These are phyloP conservation scores for Vesta saturnalis DNA, from an alignment of 2,888 invertebrate genomes.

Conservation along the genomic window DNA sequence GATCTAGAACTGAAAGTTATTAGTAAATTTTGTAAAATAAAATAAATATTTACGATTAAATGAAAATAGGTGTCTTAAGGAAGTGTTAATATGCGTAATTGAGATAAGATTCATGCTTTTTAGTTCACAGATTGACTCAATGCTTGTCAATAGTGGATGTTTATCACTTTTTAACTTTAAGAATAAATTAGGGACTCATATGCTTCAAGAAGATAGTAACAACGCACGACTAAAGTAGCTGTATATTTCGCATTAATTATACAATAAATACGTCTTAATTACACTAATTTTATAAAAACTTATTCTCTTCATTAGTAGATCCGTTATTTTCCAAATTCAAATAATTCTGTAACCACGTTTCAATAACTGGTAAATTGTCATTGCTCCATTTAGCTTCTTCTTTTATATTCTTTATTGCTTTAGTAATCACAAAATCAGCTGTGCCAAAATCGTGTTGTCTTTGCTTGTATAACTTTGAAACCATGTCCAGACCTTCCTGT, in stretches of 20 bases:
- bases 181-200: too few species aligned
- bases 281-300: slow-evolving; percentile 28
- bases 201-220: too few species aligned
- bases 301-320: slow-evolving; percentile 21
- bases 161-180: too few species aligned
- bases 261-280: slow-evolving; percentile 7
- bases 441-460: slow-evolving; percentile 76
- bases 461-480: slow-evolving; percentile 71
- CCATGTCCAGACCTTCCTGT: slow-evolving; percentile 76
- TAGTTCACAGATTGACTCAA: too few species aligned
- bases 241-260: background rate
- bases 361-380: slow-evolving; percentile 78
- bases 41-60: too few species aligned
- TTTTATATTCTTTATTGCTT: slow-evolving; percentile 76
- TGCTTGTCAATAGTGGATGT: too few species aligned
- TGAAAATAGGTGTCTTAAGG: too few species aligned
- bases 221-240: background rate
- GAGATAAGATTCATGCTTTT: too few species aligned
- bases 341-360: slow-evolving; percentile 74
- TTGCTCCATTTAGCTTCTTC: slow-evolving; percentile 82
- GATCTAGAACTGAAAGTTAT: too few species aligned
- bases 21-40: too few species aligned
- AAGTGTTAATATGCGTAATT: too few species aligned
- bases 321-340: slow-evolving; percentile 52
- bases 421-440: slow-evolving; percentile 78